These are phyloP conservation scores for Corythornis cristatus DNA, from an alignment of 2,113 vertebrate species.

Conservation along the genomic window DNA sequence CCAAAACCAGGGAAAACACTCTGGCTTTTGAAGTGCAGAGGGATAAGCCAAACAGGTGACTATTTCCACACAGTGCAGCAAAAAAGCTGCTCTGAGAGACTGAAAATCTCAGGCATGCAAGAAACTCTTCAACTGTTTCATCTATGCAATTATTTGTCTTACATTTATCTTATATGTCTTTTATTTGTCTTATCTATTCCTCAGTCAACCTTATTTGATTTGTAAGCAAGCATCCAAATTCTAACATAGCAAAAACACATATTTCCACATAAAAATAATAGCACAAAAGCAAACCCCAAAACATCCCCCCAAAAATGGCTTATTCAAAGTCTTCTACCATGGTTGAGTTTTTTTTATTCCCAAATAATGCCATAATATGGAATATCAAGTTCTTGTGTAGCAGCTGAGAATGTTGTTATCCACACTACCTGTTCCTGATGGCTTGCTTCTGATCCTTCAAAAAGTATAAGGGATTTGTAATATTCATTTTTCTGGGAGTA, in stretches of 20 bases:
- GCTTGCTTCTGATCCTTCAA: not conserved
- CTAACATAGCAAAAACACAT: not conserved
- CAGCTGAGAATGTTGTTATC: not conserved
- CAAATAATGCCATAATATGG: not conserved
- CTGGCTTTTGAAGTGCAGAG: not conserved
- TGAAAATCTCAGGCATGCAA: not conserved
- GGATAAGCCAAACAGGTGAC: not conserved
- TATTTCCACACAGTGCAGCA: conserved; percentile 14
- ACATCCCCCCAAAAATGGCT: not conserved
- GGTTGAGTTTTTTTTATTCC: not conserved
- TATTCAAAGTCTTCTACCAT: not conserved
- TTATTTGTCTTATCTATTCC: not conserved
- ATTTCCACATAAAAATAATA: not conserved
- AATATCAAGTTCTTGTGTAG: not conserved
- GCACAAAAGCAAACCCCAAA: not conserved
- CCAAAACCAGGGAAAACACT: not conserved
- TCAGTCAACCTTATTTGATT: not conserved
- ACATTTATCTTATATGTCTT: too few species aligned
- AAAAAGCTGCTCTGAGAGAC: not conserved
- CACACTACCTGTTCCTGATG: not conserved
- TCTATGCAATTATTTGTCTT: not conserved
- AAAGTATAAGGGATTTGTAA: not conserved
- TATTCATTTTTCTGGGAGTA: not conserved
- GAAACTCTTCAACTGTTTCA: not conserved
- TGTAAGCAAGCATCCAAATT: not conserved